Evolutionary conservation across 2,113 vertebrate species (phyloP).

Genomic region (Ciconia maguari): DNA sequence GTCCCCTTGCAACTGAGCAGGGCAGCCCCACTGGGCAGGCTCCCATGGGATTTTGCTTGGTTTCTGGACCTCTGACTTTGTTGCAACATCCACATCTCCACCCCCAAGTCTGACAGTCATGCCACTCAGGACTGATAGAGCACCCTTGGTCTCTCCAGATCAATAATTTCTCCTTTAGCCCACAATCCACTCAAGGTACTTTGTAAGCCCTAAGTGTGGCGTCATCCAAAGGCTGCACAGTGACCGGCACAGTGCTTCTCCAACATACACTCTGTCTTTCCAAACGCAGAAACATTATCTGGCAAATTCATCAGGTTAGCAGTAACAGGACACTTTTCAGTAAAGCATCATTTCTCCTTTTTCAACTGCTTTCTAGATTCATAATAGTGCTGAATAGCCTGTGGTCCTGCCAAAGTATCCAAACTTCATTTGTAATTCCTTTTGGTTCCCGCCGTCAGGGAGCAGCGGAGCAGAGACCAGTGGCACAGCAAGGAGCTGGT

Average conservation of each 20-base stretch:
- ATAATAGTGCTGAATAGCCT: neutral
- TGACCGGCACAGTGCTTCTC: neutral
- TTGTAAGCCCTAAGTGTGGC: neutral
- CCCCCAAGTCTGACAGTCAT: rapidly evolving
- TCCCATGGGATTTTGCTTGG: neutral
- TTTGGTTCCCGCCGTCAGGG: neutral
- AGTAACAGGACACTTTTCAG: neutral
- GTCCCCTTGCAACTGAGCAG: neutral
- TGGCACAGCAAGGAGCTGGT: neutral
- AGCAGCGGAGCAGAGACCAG: neutral
- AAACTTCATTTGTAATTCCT: neutral
- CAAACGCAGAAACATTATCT: neutral
- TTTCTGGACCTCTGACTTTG: neutral
- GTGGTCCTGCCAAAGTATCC: neutral
- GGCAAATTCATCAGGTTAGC: neutral
- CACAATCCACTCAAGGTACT: neutral
- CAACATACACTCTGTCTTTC: neutral
- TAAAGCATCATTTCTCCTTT: neutral
- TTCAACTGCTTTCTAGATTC: neutral
- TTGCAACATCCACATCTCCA: neutral
- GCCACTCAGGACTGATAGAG: neutral
- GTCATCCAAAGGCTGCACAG: neutral
- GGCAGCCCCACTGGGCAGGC: neutral
- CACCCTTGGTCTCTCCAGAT: neutral
- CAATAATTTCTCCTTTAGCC: neutral